Base-by-base conservation (phyloP, 2,113 vertebrate species). In the Ramphastos sulfuratus region DNA sequence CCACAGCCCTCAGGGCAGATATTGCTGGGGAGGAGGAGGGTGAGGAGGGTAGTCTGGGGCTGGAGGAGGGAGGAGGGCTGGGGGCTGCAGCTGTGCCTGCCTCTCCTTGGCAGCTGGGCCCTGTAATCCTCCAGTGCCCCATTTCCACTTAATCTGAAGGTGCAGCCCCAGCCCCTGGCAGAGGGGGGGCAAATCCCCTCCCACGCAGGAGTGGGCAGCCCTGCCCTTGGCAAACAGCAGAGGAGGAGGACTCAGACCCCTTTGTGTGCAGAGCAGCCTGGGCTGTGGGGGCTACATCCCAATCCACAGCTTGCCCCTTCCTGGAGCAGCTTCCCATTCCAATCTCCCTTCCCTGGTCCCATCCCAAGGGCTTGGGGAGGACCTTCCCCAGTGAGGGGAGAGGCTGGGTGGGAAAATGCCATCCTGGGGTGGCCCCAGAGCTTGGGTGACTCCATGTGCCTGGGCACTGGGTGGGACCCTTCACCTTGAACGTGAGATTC, bases 61-160 rank as follows among this genome's bases (percentile, higher is more conserved):
- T 15, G 52, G 42, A 5, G 30, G 37, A 5, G 54, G 78, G 74
- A 61, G 70, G 66, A 73, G 67, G 56, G 72, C 12, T 5, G 7
- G 63, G 42, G 59, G 46, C 79, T 30, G 64, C 75, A 80, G 76
- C 83, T 92, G 86, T 0, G 37, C 63, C 54, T 27, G 24, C 82
- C 1, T 59, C 27, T 60, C 42, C 48, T 58, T 31, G 1, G 8
- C 77, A 55, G 90, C 92, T 66, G 67, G 64, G 2, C 42, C 6
- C 2, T 7, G 16, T 92, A 88, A 94, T 93, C 94, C 83, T 44
- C 2, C 30, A 54, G 27, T 93, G 95, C 27, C 83, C 95, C 87
- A 74, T 84, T 95, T 96, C 81, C 65, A 67, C 70, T 80, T 95
- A 94, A 96, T 88, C 93, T 42, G 58, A 52, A 90, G 89, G 77